These are phyloP conservation scores for Pogonomyrmex barbatus DNA, from an alignment of 1,140 invertebrate genomes.

Conservation along the genomic window DNA sequence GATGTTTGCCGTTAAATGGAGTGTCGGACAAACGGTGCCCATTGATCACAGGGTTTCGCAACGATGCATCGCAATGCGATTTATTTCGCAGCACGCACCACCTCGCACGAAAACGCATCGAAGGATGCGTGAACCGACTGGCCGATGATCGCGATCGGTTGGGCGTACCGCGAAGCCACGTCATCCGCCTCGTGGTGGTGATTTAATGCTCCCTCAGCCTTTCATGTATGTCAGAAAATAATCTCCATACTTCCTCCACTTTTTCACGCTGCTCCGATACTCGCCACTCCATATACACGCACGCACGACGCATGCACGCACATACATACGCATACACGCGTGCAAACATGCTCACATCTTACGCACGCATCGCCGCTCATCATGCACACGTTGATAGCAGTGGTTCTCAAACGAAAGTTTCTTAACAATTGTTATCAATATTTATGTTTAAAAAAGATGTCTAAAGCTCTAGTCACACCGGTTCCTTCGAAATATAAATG, in stretches of 20 bases:
- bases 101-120: background rate
- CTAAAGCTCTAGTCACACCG: no score
- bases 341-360: background rate
- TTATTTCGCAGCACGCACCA: background rate
- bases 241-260: constrained; percentile 62
- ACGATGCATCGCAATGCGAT: constrained; percentile 15
- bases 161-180: constrained; percentile 58
- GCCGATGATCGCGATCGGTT: constrained; percentile 23
- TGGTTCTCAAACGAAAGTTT: constrained; percentile 55
- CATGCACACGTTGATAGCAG: constrained; percentile 37
- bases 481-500: background rate
- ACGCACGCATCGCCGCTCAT: background rate
- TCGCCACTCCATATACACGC: constrained; percentile 12
- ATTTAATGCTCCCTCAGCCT: constrained; percentile 38
- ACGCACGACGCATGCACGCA: no score
- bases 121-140: background rate
- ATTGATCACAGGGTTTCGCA: constrained; percentile 9
- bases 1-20: background rate
- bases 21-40: background rate
- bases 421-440: background rate
- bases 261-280: constrained; percentile 26
- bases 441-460: no score
- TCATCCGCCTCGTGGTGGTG: constrained; percentile 62
- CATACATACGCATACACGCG: background rate
- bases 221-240: constrained; percentile 62